Percentiles rank a stretch among this genome's conserved stretches.
These are phyloP conservation scores for Coenobita brevimanus DNA, from an alignment of 1,140 invertebrate species.

Conservation along the genomic window DNA sequence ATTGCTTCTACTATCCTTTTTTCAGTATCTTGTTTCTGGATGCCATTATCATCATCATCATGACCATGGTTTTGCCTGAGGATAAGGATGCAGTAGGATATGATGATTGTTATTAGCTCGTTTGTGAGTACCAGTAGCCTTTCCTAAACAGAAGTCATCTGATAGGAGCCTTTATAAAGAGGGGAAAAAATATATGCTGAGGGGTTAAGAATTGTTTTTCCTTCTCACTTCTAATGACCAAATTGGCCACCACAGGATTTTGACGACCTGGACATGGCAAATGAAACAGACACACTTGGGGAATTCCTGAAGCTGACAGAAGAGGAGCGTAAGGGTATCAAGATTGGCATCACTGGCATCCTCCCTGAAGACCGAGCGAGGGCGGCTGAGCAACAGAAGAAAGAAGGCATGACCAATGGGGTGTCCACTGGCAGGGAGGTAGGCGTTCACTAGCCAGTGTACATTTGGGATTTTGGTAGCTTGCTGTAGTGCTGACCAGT, in stretches of 20 bases:
- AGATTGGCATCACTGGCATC: slow-evolving; percentile 69
- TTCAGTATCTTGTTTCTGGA: no score
- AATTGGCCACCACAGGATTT: slow-evolving; percentile 59
- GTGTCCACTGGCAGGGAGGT: slow-evolving; percentile 66
- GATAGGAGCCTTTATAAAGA: no score
- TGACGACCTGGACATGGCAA: slow-evolving; percentile 68
- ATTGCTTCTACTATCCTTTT: no score
- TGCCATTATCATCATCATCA: no score
- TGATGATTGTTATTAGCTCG: no score
- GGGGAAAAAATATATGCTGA: no score
- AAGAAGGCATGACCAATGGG: slow-evolving; percentile 59
- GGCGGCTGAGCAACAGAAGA: slow-evolving; percentile 40
- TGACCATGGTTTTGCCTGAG: no score
- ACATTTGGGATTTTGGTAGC: not conserved
- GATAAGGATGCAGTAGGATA: no score
- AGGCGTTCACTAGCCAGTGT: slow-evolving; percentile 53
- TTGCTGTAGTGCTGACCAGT: not conserved
- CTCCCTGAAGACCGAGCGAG: slow-evolving; percentile 58
- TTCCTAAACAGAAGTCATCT: no score
- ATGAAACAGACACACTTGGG: slow-evolving; percentile 66
- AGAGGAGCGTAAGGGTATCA: slow-evolving; percentile 65
- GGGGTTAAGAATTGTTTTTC: no score
- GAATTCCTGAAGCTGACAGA: slow-evolving; percentile 68
- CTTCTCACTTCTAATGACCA: not conserved
- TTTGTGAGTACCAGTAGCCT: no score